phyloP scores from a whole-genome alignment of 1,140 invertebrate genomes.

The Dreissena rostriformis region DNA sequence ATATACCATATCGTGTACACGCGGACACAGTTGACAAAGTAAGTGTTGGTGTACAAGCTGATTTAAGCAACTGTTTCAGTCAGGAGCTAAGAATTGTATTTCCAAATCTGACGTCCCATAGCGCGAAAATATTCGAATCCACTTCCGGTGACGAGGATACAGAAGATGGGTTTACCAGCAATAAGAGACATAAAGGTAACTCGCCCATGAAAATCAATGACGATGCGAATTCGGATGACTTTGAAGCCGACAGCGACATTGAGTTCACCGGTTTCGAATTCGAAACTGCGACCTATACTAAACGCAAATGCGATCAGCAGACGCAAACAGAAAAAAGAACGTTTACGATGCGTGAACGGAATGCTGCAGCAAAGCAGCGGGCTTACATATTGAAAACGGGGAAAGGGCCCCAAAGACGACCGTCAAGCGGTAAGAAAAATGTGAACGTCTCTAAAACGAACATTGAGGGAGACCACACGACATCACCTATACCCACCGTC shows the following conservation, averaged over 20 bases:
- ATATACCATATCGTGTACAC: constrained; percentile 48
- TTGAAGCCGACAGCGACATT: constrained; percentile 23
- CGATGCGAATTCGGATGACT: constrained; percentile 30
- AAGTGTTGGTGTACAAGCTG: constrained; percentile 38
- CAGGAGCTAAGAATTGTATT: constrained; percentile 22
- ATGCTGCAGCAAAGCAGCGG: neutral
- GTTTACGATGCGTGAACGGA: constrained; percentile 17
- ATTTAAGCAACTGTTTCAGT: constrained; percentile 15
- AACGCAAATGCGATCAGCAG: neutral
- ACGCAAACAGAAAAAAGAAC: neutral
- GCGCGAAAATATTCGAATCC: neutral
- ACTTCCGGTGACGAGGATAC: neutral
- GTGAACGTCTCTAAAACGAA: constrained; percentile 28
- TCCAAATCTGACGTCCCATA: constrained; percentile 15
- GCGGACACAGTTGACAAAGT: constrained; percentile 22
- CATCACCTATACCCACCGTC: neutral
- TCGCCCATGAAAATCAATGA: neutral
- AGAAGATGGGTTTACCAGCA: neutral
- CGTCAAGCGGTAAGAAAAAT: neutral
- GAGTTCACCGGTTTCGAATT: constrained; percentile 29
- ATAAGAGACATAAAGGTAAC: neutral
- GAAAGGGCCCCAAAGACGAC: neutral
- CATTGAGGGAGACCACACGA: neutral
- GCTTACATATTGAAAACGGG: neutral
- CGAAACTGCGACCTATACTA: constrained; percentile 26